Evolutionary conservation across 2,888 invertebrate species (phyloP), one percentile per base, ranked within the genome.

Genomic region (Charanyca ferruginea): DNA sequence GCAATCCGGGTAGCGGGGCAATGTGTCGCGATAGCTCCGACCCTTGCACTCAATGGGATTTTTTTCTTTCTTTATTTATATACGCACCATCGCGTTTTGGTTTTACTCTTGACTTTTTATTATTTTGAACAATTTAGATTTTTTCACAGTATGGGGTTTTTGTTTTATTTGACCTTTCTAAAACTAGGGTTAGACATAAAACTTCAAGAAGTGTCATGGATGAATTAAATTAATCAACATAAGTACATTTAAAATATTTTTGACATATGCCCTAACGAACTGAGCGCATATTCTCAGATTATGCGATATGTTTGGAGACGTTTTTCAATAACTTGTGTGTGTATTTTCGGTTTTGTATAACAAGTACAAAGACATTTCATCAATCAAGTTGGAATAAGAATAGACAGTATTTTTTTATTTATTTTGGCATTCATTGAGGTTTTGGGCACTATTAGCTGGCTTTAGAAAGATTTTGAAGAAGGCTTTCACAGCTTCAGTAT

Each of bases 21-120:
- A 78, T 77, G 71, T 79, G 73, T 73, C 70, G 75, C 60, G 66
- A 76, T 66, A 55, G 69, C 52, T 47, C 44, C 48, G 58, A 70
- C 55, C 51, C 66, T 55, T 69, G 77, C 62, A 68, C 53, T 72
- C 66, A 42, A 73, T 64, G 76, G 41, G 28, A 0, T 11, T 42
- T 61, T 70, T 48, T 59, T 41, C n/a, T 59, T 70, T 52, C 47
- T 66, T 63, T 38, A n/a, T 45, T 71, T 75, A 74, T 66, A 57
- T 58, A 63, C 48, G 63, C 20, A 48, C 28, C 48, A 53, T 51
- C 48, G 32, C n/a, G 48, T 28, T 18, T 59, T 44, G 11, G n/a
- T 55, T 49, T 60, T 5, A 35, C 18, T 68, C 18, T 68, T 45
- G 45, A 58, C 11, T 13, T 53, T 73, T 61, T 47, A 42, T 48